These are phyloP conservation scores for Heteromormyrus szaboi DNA, from an alignment of 2,797 vertebrate genomes.

Conservation along the genomic window DNA sequence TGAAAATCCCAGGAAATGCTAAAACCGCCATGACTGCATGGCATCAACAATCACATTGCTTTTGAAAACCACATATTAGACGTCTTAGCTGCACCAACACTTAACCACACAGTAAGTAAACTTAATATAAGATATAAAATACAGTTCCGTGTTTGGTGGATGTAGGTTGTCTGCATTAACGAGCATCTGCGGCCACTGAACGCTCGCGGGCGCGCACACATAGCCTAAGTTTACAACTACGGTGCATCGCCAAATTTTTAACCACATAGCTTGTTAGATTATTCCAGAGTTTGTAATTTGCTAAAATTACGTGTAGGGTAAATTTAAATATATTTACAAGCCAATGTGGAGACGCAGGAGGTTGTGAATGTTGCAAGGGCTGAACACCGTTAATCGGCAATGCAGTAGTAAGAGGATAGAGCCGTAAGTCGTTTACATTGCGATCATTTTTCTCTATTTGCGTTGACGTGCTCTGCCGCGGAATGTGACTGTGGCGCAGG, in stretches of 20 bases:
- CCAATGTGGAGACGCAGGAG: neutral
- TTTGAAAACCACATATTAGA: neutral
- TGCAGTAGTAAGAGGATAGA: slow-evolving; percentile 10
- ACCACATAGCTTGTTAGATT: neutral
- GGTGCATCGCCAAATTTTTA: neutral
- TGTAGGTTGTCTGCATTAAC: neutral
- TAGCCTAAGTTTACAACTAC: neutral
- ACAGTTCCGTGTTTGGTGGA: neutral
- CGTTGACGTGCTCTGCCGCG: slow-evolving; percentile 24
- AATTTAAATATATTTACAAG: neutral
- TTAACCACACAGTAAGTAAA: neutral
- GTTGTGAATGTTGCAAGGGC: slow-evolving; percentile 15
- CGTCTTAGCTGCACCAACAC: neutral
- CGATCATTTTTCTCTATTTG: slow-evolving; percentile 36
- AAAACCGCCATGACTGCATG: no score
- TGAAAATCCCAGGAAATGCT: neutral
- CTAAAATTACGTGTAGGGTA: neutral
- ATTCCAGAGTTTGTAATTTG: neutral
- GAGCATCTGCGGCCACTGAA: neutral
- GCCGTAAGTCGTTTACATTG: slow-evolving; percentile 18
- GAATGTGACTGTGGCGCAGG: neutral
- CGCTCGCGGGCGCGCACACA: neutral
- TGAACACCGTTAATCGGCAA: slow-evolving; percentile 28
- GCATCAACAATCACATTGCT: neutral
- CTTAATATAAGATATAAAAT: neutral